Evolutionary conservation across 2,888 invertebrate genomes (phyloP).

Genomic region (Nomada goodeniana): DNA sequence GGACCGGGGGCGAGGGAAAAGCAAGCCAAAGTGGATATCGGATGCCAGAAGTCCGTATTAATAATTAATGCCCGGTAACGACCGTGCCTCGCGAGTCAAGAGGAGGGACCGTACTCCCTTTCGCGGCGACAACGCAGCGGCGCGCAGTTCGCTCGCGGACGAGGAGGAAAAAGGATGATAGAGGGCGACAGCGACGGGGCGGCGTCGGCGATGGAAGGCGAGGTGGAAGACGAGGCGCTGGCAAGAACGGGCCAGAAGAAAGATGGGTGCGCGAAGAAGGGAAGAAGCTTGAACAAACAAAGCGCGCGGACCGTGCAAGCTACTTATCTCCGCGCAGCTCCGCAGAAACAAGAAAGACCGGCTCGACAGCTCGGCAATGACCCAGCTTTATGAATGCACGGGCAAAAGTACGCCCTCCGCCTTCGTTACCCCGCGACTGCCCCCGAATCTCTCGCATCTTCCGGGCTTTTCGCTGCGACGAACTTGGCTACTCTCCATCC

Average conservation of each 20-base stretch:
- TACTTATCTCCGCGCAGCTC: constrained; percentile 69
- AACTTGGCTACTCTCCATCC: constrained; percentile 64
- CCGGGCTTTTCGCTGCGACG: constrained; percentile 51
- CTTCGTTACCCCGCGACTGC: constrained; percentile 33
- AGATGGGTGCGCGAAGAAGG: constrained; percentile 16
- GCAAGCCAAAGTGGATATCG: constrained; percentile 51
- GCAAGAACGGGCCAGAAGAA: background rate
- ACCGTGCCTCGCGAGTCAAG: constrained; percentile 62
- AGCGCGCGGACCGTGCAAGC: constrained; percentile 59
- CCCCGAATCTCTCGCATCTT: constrained; percentile 65
- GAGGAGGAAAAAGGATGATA: constrained; percentile 13
- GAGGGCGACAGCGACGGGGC: background rate
- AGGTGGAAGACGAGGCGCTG: background rate
- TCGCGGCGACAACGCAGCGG: constrained; percentile 31
- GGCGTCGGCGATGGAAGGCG: background rate
- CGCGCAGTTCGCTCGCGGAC: constrained; percentile 17
- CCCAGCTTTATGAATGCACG: constrained; percentile 72
- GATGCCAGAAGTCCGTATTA: constrained; percentile 61
- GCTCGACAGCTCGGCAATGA: constrained; percentile 72
- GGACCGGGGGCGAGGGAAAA: constrained; percentile 3
- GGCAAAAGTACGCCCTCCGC: constrained; percentile 53
- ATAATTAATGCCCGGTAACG: constrained; percentile 72
- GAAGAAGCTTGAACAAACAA: constrained; percentile 72
- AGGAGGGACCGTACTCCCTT: constrained; percentile 16
- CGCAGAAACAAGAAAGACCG: constrained; percentile 65